A percentile compares a stretch with the other conserved stretches of the same genome.
Evolutionary conservation across 2,797 vertebrate genomes (phyloP).

Genomic region (Neomorphus geoffroyi): DNA sequence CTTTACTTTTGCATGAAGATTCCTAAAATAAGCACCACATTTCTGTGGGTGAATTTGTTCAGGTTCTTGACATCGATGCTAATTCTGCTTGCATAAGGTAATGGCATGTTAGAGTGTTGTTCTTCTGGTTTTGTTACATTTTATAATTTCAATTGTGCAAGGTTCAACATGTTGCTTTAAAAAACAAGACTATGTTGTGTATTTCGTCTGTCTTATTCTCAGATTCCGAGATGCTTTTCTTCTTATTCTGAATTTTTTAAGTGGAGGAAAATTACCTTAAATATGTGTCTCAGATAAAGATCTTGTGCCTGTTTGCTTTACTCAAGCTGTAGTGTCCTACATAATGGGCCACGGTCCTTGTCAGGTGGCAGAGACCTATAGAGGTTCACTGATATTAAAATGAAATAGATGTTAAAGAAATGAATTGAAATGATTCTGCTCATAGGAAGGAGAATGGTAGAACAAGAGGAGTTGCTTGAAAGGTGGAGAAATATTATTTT

Average conservation of each 20-base stretch:
- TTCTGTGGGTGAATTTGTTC: neutral
- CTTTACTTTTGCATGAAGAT: neutral
- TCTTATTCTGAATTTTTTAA: neutral
- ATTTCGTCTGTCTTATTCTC: neutral
- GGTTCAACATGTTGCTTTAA: neutral
- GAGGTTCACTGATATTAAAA: neutral
- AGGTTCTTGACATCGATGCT: neutral
- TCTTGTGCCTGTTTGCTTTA: neutral
- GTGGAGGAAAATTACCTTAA: neutral
- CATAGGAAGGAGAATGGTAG: neutral
- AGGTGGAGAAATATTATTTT: neutral
- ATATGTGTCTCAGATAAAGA: neutral
- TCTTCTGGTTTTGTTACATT: neutral
- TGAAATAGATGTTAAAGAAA: neutral
- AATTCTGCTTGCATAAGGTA: neutral
- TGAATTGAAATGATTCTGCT: neutral
- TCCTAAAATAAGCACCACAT: neutral
- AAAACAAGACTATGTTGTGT: fast-evolving
- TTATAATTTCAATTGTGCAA: neutral
- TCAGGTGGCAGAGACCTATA: neutral
- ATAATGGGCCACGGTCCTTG: neutral
- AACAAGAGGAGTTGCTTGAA: neutral
- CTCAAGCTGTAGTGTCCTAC: neutral
- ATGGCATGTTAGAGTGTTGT: neutral
- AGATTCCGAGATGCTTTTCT: neutral